Base-by-base conservation (phyloP, 2,888 invertebrate species). In the Tetranychus piercei region DNA sequence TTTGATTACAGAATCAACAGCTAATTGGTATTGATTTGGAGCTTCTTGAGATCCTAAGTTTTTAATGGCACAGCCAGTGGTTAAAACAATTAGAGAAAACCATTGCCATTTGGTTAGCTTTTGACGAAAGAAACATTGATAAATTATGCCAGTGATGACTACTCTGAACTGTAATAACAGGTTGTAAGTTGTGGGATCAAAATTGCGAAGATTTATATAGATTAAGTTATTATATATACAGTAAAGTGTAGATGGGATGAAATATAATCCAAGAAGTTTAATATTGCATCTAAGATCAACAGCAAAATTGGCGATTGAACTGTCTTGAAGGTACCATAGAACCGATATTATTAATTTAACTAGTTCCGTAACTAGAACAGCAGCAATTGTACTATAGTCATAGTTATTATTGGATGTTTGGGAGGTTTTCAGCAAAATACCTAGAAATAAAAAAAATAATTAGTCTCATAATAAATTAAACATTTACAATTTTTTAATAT, bases 111-210 rank as follows among this genome's bases (percentile, higher is more conserved):
- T 83, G 71, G 89, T 89, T 74, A 95, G 84, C 77, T 88, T 86
- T 82, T 90, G 93, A 80, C 89, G 88, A 81, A 95, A 95, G 74
- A 95, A 86, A 73, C 91, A 85, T 91, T 94, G 94, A 84, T 92
- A 95, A 70, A 94, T 85, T 74, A 95, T 84, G 64, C 94, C 95
- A 6, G 94, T 95, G 8, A 94, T 86, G 22, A 95, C 93, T 65
- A 95, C 94, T 80, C 95, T 85, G 79, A 95, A 87, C 82, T 95
- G 94, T 8, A 95, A 84, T 70, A 95, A 83, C 75, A 95, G 85
- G 82, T 90, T 94, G 82, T 95, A 95, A 0, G 94, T 93, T 0
- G 95, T 94, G 1, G 95, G 94, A 82, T 95, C 95, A 83, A 93
- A 95, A 74, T 87, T 88, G 15, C 91, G 89, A 79, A 95, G 85